phyloP scores from a whole-genome alignment of 2,113 vertebrate species.

The Nerophis lumbriciformis region DNA sequence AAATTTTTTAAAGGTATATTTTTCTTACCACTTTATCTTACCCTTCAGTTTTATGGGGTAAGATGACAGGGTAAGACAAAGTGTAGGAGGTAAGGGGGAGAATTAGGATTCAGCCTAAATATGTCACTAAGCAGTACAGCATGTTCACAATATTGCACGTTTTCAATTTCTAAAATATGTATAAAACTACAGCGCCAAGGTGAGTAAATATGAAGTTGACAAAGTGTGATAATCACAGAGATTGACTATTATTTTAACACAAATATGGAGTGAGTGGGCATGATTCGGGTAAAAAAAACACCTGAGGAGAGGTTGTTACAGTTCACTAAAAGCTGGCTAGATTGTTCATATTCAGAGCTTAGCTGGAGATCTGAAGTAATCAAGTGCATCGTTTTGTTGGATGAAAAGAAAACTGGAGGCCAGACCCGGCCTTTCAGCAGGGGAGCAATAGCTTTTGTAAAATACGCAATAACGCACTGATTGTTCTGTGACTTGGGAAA shows the following conservation, averaged over 20 bases:
- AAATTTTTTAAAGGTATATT: too few species aligned
- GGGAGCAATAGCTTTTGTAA: slow-evolving; percentile 56
- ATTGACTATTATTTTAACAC: background rate
- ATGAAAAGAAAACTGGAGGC: slow-evolving; percentile 46
- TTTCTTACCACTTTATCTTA: too few species aligned
- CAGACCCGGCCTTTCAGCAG: slow-evolving; percentile 37
- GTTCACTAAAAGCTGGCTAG: slow-evolving; percentile 45
- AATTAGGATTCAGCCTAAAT: too few species aligned
- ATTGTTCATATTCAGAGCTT: slow-evolving; percentile 56
- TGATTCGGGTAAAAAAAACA: slow-evolving; percentile 15
- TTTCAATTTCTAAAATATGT: background rate
- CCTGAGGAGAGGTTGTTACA: slow-evolving; percentile 39
- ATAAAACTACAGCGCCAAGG: background rate
- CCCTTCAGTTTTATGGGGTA: too few species aligned
- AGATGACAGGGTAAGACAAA: too few species aligned
- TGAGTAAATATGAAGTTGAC: background rate
- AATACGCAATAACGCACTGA: slow-evolving; percentile 56
- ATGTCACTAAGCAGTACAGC: too few species aligned
- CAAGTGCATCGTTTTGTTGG: slow-evolving; percentile 38
- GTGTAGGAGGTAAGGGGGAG: too few species aligned
- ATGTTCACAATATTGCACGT: too few species aligned
- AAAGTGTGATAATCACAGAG: too few species aligned
- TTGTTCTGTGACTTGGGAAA: slow-evolving; percentile 50
- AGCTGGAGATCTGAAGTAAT: slow-evolving; percentile 53
- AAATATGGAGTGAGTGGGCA: slow-evolving; percentile 35